These are phyloP conservation scores for Actinernus sp. DNA, from an alignment of 92 coral and sea anemone genomes.

Conservation along the genomic window DNA sequence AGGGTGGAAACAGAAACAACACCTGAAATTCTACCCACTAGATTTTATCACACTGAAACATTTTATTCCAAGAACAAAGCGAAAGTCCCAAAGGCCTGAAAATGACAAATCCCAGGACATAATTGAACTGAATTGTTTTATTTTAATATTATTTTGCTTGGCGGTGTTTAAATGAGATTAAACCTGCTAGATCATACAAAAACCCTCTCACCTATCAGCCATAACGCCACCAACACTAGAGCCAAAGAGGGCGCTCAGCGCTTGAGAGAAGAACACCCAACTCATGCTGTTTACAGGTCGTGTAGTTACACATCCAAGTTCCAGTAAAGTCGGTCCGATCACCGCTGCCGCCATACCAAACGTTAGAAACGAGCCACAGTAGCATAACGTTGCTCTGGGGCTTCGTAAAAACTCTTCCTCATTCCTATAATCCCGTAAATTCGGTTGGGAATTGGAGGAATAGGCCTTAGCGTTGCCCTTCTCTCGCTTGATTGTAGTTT, in stretches of 20 bases:
- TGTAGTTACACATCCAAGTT: conserved; percentile 88
- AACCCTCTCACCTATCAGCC: conserved; percentile 88
- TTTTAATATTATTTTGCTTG: too few species aligned
- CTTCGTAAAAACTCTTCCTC: conserved; percentile 93
- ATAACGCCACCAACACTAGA: conserved; percentile 90
- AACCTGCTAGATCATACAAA: not conserved
- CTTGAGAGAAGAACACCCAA: conserved; percentile 96
- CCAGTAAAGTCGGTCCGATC: conserved; percentile 96
- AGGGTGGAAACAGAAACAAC: not conserved
- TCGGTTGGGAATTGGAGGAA: conserved; percentile 37
- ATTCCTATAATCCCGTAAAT: conserved; percentile 76
- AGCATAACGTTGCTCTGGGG: conserved; percentile 82
- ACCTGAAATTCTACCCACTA: not conserved
- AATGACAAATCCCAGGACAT: too few species aligned
- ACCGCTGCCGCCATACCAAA: conserved; percentile 97
- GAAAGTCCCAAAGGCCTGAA: too few species aligned
- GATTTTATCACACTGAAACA: not conserved
- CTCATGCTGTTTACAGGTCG: conserved; percentile 81
- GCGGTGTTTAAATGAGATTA: too few species aligned
- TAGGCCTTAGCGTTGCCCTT: conserved; percentile 51
- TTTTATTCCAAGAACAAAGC: too few species aligned
- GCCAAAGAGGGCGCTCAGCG: conserved; percentile 91
- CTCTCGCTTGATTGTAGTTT: conserved; percentile 85
- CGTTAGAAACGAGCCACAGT: conserved; percentile 94
- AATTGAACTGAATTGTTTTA: too few species aligned